These are phyloP conservation scores for Heterotis niloticus DNA, from an alignment of 2,113 vertebrate species.

Conservation along the genomic window DNA sequence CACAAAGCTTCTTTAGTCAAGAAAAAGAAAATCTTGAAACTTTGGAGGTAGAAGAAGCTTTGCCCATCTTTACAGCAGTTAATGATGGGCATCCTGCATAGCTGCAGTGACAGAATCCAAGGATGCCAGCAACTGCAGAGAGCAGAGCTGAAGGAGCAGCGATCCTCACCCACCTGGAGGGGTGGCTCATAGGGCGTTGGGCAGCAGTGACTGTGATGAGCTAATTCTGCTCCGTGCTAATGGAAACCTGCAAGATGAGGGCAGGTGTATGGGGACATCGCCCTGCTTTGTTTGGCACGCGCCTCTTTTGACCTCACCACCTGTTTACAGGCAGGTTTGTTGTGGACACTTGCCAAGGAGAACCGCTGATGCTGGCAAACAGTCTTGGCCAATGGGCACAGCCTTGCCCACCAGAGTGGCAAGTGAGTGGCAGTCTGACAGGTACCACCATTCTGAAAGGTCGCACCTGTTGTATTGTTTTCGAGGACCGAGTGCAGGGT, in stretches of 20 bases:
- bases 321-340: slow-evolving; percentile 6
- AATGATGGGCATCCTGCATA: too few relatives aligned
- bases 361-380: not conserved
- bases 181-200: not conserved
- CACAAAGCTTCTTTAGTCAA: too few relatives aligned
- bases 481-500: not conserved
- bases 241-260: not conserved
- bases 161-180: not conserved
- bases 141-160: too few relatives aligned
- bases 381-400: not conserved
- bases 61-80: too few relatives aligned
- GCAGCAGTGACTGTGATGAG: slow-evolving; percentile 4
- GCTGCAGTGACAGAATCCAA: too few relatives aligned
- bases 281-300: slow-evolving; percentile 12
- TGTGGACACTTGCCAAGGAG: slow-evolving; percentile 8
- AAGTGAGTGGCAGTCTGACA: not conserved
- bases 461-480: not conserved
- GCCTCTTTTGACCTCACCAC: slow-evolving; percentile 13
- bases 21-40: too few relatives aligned
- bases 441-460: not conserved
- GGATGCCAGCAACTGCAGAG: too few relatives aligned
- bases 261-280: not conserved
- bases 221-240: not conserved
- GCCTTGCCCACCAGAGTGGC: too few relatives aligned
- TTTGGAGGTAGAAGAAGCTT: too few relatives aligned